A percentile compares a stretch with the other conserved stretches of the same genome.
phyloP scores from a whole-genome alignment of 2,888 invertebrate genomes.

The Pocota personata region DNA sequence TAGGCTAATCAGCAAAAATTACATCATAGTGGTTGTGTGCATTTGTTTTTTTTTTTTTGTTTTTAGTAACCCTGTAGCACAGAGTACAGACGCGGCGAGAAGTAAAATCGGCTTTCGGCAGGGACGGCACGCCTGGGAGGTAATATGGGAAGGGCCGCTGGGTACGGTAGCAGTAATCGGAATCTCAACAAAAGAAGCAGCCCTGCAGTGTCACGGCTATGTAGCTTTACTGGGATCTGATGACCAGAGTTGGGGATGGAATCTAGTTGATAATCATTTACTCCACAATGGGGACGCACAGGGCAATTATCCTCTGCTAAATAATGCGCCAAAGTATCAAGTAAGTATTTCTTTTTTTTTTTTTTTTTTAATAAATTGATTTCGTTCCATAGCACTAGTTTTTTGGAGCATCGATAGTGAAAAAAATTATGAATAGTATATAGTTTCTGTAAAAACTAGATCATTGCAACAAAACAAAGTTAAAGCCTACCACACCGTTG shows the following conservation, averaged over 20 bases:
- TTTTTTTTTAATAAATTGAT: not conserved
- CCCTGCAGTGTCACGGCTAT: conserved; percentile 97
- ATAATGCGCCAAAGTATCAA: conserved; percentile 99
- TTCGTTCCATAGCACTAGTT: no score
- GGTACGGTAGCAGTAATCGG: conserved; percentile 98
- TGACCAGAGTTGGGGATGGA: conserved; percentile 99
- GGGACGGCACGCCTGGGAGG: conserved; percentile 98
- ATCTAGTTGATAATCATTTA: conserved; percentile 98
- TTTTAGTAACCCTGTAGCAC: conserved; percentile 96
- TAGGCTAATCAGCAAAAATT: conserved; percentile 75
- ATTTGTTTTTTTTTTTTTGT: not conserved
- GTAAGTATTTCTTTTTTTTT: conserved; percentile 83
- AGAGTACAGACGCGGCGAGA: conserved; percentile 97
- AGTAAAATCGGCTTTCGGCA: conserved; percentile 95
- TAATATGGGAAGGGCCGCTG: conserved; percentile 98
- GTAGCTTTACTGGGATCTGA: conserved; percentile 97
- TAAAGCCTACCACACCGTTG: not conserved
- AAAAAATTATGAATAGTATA: no score
- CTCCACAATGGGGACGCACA: conserved; percentile 98
- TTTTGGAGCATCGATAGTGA: no score
- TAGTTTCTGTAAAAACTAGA: no score
- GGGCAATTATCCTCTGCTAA: conserved; percentile 96
- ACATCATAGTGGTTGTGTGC: not conserved
- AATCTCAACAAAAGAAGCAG: conserved; percentile 97
- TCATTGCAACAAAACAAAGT: no score